phyloP scores from a whole-genome alignment of 2,888 invertebrate species.

The Epirrhoe tristata region DNA sequence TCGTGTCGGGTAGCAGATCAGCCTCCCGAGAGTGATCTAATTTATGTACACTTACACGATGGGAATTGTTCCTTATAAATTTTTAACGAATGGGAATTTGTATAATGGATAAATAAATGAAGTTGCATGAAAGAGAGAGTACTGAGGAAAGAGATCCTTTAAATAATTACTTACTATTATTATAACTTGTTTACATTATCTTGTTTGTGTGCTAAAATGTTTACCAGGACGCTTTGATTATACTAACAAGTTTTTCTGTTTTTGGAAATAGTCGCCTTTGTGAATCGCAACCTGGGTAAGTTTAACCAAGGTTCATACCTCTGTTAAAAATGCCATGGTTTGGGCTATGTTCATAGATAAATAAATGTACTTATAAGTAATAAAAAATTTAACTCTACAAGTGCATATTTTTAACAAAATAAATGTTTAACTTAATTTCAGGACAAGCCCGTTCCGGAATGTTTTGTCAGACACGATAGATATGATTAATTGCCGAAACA shows the following conservation, averaged over 20 bases:
- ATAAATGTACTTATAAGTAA: too few relatives aligned
- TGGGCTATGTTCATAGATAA: too few relatives aligned
- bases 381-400: too few relatives aligned
- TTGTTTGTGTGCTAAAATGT: too few relatives aligned
- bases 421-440: not conserved
- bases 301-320: too few relatives aligned
- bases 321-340: too few relatives aligned
- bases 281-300: too few relatives aligned
- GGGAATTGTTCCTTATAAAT: slow-evolving; percentile 57
- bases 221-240: too few relatives aligned
- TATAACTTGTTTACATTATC: too few relatives aligned
- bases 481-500: slow-evolving; percentile 21
- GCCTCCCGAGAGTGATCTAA: slow-evolving; percentile 68
- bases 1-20: slow-evolving; percentile 71
- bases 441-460: not conserved
- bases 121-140: slow-evolving; percentile 16
- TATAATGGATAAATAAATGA: slow-evolving; percentile 28
- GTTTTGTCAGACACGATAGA: slow-evolving; percentile 6
- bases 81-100: slow-evolving; percentile 47
- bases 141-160: not conserved
- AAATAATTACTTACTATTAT: not conserved
- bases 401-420: too few relatives aligned
- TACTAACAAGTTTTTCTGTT: too few relatives aligned
- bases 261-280: too few relatives aligned
- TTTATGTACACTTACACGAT: slow-evolving; percentile 72